Percentiles rank a stretch among this genome's conserved stretches.
Evolutionary conservation across 2,888 invertebrate genomes (phyloP).

Genomic region (Dryobotodes eremita): DNA sequence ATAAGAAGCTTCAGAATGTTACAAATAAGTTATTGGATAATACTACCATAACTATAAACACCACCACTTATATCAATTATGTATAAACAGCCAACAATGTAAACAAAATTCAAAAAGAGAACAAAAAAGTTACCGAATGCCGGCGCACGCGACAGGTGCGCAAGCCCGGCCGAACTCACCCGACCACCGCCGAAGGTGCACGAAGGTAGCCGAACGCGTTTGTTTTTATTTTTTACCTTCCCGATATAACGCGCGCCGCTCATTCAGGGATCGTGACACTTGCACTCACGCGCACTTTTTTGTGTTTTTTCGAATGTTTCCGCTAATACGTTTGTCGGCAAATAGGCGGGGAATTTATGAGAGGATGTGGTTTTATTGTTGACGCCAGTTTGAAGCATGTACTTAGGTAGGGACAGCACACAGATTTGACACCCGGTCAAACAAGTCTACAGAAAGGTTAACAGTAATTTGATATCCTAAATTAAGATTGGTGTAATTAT

Average conservation of each 20-base stretch:
- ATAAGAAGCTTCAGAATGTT: neutral
- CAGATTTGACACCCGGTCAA: neutral
- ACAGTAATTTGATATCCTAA: neutral
- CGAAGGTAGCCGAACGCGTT: slow-evolving; percentile 67
- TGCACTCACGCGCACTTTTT: slow-evolving; percentile 67
- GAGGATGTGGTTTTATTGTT: slow-evolving; percentile 42
- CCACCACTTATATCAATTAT: slow-evolving; percentile 37
- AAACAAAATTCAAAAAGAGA: slow-evolving; percentile 50
- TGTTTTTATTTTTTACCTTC: slow-evolving; percentile 73
- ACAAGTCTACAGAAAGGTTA: neutral
- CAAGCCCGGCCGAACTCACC: slow-evolving; percentile 43
- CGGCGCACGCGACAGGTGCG: slow-evolving; percentile 67
- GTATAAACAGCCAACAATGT: slow-evolving; percentile 51
- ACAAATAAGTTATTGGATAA: slow-evolving; percentile 8
- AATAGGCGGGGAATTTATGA: slow-evolving; percentile 66
- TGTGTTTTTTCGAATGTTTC: slow-evolving; percentile 62
- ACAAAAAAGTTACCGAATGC: slow-evolving; percentile 59
- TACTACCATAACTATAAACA: neutral
- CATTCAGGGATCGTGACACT: slow-evolving; percentile 78
- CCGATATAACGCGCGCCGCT: slow-evolving; percentile 79
- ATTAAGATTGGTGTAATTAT: neutral
- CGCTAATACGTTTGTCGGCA: slow-evolving; percentile 67
- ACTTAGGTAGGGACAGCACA: neutral
- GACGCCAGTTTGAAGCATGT: slow-evolving; percentile 13
- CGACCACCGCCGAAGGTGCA: slow-evolving; percentile 64